Conservation (phyloP, 2,888 invertebrate genomes). For the Achlya flavicornis region DNA sequence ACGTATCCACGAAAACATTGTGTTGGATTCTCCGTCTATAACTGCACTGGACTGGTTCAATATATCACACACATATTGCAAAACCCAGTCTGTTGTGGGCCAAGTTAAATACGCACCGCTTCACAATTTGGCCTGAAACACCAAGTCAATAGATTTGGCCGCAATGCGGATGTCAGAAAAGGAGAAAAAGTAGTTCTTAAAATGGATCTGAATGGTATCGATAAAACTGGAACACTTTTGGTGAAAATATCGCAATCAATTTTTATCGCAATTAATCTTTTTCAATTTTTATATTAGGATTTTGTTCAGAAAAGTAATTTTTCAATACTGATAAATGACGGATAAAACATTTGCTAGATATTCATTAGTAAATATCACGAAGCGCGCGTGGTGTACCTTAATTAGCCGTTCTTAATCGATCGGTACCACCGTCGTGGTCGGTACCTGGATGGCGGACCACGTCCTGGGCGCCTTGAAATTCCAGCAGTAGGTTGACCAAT, state of each 20-base stretch:
- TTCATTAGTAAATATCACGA: not conserved
- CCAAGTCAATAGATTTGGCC: slow-evolving; percentile 42
- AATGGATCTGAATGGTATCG: not conserved
- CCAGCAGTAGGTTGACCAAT: too few species aligned
- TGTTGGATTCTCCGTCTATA: not conserved
- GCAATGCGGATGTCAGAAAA: slow-evolving; percentile 46
- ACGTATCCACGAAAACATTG: not conserved
- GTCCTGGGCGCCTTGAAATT: too few species aligned
- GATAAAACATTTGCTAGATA: not conserved
- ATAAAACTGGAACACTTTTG: not conserved
- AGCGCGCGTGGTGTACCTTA: too few species aligned
- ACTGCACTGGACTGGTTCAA: slow-evolving; percentile 8
- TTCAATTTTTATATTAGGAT: not conserved
- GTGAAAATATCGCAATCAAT: slow-evolving; percentile 3
- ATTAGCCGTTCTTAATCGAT: too few species aligned
- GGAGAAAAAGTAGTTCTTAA: not conserved
- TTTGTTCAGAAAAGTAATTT: not conserved
- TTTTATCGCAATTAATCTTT: slow-evolving; percentile 9
- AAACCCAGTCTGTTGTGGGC: slow-evolving; percentile 19
- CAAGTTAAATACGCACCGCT: slow-evolving; percentile 37
- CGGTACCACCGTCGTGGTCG: too few species aligned
- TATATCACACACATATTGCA: slow-evolving; percentile 12
- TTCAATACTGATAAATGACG: not conserved
- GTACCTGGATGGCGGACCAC: too few species aligned
- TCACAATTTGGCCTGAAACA: slow-evolving; percentile 36